Percentiles rank a stretch among this genome's conserved stretches.
phyloP scores from a whole-genome alignment of 2,888 invertebrate species.

The Nomada fabriciana region DNA sequence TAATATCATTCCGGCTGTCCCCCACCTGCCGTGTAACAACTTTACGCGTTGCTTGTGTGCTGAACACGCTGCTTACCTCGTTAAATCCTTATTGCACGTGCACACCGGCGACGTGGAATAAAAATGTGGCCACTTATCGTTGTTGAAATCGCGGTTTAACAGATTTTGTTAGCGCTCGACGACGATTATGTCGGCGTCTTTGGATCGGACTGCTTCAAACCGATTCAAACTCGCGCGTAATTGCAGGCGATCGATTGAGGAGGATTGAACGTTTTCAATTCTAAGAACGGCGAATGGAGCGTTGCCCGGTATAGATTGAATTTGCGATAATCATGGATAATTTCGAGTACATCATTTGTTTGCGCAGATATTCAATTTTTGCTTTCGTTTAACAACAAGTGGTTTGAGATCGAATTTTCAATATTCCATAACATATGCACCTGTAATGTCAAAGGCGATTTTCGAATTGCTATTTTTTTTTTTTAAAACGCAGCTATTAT shows the following conservation, averaged over 20 bases:
- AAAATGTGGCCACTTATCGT: background rate
- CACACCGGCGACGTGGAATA: background rate
- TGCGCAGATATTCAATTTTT: background rate
- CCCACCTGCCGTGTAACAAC: background rate
- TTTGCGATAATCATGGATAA: background rate
- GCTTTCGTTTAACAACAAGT: no score
- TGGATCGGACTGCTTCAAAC: constrained; percentile 3
- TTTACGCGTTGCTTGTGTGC: background rate
- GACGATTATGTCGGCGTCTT: constrained; percentile 1
- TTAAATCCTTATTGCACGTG: background rate
- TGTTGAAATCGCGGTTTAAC: constrained; percentile 22
- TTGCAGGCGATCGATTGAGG: constrained; percentile 2
- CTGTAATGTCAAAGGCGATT: no score
- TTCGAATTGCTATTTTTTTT: no score
- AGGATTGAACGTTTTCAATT: constrained; percentile 18
- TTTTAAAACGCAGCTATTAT: no score
- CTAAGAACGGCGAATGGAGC: background rate
- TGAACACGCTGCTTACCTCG: background rate
- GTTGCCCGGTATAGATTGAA: background rate
- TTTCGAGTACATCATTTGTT: background rate
- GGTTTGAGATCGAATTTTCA: no score
- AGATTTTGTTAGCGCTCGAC: background rate
- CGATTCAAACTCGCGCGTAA: constrained; percentile 4
- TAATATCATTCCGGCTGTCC: background rate
- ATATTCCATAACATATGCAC: no score